Percentiles rank a stretch among this genome's conserved stretches.
Evolutionary conservation across 2,797 vertebrate species (phyloP).

Genomic region (Platyrinchus mystaceus): DNA sequence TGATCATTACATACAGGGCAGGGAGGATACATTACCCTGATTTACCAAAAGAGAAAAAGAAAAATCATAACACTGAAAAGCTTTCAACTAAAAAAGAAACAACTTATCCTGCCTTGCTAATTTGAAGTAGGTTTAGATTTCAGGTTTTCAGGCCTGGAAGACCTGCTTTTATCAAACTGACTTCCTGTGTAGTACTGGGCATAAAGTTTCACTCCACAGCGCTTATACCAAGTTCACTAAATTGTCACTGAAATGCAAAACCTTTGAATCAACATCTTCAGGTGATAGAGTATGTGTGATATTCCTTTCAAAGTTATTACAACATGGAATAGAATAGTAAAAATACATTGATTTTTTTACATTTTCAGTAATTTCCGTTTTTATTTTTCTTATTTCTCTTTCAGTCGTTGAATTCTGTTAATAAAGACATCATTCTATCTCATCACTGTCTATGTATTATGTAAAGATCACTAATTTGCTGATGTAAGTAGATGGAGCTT

Average conservation of each 20-base stretch:
- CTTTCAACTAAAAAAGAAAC: not conserved
- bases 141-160: not conserved
- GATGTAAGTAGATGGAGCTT: not conserved
- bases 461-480: not conserved
- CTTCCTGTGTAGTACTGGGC: accelerated
- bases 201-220: not conserved
- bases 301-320: not conserved
- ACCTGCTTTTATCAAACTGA: not conserved
- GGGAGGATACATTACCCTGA: not conserved
- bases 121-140: not conserved
- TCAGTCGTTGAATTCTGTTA: not conserved
- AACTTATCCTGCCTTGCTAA: not conserved
- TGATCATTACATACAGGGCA: accelerated
- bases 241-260: not conserved
- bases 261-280: not conserved
- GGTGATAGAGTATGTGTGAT: not conserved
- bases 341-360: not conserved
- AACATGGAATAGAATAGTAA: not conserved
- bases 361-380: not conserved
- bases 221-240: not conserved
- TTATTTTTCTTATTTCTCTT: not conserved
- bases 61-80: not conserved
- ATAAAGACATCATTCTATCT: accelerated
- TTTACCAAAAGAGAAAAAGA: not conserved
- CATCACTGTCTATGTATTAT: not conserved